Percentiles rank a stretch among this genome's conserved stretches.
Conservation (phyloP, 2,888 invertebrate genomes). For the Temnothorax rugatulus region DNA sequence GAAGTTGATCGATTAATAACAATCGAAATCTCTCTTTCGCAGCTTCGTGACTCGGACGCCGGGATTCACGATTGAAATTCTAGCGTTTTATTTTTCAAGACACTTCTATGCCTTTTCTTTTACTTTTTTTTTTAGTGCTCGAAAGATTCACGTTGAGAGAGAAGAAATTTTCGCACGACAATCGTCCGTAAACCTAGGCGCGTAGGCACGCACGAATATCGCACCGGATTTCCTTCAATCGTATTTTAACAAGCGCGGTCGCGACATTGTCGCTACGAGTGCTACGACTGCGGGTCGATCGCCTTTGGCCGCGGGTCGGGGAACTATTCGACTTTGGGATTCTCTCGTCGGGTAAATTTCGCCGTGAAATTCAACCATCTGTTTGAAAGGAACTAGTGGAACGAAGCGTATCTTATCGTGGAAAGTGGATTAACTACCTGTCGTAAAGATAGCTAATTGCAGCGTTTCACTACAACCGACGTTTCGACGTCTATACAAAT, state of each 20-base stretch:
- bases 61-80: neutral
- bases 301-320: slow-evolving; percentile 51
- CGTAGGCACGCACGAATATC: slow-evolving; percentile 51
- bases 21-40: neutral
- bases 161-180: slow-evolving; percentile 10
- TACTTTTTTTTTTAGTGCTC: neutral
- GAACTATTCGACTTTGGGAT: slow-evolving; percentile 60
- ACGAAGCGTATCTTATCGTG: neutral
- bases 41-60: neutral
- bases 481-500: neutral
- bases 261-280: slow-evolving; percentile 7
- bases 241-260: slow-evolving; percentile 63
- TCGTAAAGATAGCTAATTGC: slow-evolving; percentile 15
- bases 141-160: neutral
- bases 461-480: neutral
- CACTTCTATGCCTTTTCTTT: neutral
- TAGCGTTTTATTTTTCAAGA: neutral
- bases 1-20: neutral
- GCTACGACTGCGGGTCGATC: slow-evolving; percentile 47
- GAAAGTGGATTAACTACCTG: neutral
- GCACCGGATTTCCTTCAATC: slow-evolving; percentile 72
- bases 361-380: neutral
- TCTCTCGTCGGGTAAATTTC: neutral
- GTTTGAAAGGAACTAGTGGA: neutral
- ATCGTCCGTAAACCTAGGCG: slow-evolving; percentile 19